Evolutionary conservation across 2,797 vertebrate species (phyloP), one percentile per base, ranked within the genome.

Genomic region (Petrocephalus schoutedeni): DNA sequence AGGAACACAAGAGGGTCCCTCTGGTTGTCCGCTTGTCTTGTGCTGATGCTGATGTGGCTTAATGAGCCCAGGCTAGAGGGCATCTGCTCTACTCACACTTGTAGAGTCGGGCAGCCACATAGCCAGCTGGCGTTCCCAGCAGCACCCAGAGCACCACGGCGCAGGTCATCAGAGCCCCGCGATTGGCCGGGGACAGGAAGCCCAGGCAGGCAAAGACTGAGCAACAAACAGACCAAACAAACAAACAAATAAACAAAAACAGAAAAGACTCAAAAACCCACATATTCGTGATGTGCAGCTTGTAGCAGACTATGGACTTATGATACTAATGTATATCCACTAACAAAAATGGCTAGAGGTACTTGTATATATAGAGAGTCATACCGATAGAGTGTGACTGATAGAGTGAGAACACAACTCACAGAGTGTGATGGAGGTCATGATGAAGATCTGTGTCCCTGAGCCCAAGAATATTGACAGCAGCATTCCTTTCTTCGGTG

Each of bases 101-200:
- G 93, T 98, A 99, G 94, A 98, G 97, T 87, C 97, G 97, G 90
- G 98, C 97, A 41, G 97, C 97, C 85, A 98, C 96, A 4, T 97
- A 98, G 91, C 98, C 98, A 0, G 98, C 98, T 74, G 98, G 98
- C 74, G 97, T 97, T 92, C 98, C 98, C 91, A 98, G 95, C n/a
- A 99, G 95, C 64, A 98, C 98, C 98, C 98, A 98, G 53, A 98
- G 89, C 88, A 99, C 97, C 58, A 99, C 97, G 3, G 98, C 97
- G 91, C 98, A 99, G 0, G 97, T 98, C 98, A 99, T 99, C 89
- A 99, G 92, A 6, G 97, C 97, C 6, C 98, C 97, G 6, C 98
- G 95, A 92, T 99, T 99, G 0, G 98, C 98, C 71, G 98, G 98
- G 45, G 98, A 99, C 91, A 99, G 94, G 95, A 99, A 99, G 86